Percentiles rank a stretch among this genome's conserved stretches.
These are phyloP conservation scores for Procapra przewalskii DNA, from an alignment of 2,113 vertebrate genomes.

Conservation along the genomic window DNA sequence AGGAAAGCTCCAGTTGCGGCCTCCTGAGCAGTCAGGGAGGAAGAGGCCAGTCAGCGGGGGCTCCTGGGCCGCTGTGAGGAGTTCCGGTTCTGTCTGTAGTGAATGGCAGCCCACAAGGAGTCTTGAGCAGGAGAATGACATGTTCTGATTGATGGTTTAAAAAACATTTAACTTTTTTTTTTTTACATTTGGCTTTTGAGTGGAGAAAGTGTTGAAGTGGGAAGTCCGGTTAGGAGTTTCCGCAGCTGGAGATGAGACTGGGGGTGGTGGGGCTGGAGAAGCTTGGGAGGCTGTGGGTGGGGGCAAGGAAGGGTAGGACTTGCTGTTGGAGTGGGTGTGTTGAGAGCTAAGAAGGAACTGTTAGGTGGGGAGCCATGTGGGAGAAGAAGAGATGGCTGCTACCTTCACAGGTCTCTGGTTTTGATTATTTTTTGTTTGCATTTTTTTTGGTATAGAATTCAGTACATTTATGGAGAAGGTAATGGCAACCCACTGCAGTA, in stretches of 20 bases:
- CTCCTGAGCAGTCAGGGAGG: background rate
- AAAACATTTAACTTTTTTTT: background rate
- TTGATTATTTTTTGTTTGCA: background rate
- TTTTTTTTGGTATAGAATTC: background rate
- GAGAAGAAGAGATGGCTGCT: background rate
- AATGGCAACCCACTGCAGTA: background rate
- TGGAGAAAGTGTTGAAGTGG: constrained; percentile 17
- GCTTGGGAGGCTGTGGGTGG: background rate
- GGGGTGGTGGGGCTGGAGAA: background rate
- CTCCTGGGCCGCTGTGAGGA: background rate
- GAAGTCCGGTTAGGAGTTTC: background rate
- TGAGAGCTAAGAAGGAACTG: background rate
- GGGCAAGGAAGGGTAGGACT: background rate
- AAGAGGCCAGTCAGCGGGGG: background rate
- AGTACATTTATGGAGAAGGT: background rate
- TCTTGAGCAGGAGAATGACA: background rate
- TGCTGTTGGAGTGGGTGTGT: background rate
- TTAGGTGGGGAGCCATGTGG: background rate
- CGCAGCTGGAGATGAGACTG: background rate
- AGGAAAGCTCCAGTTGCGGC: background rate
- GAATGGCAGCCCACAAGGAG: background rate
- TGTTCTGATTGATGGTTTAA: background rate
- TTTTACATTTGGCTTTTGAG: background rate
- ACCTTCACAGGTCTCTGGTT: background rate
- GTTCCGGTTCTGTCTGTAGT: constrained; percentile 1